phyloP scores from a whole-genome alignment of 1,140 invertebrate species.

The Leptinotarsa texana region DNA sequence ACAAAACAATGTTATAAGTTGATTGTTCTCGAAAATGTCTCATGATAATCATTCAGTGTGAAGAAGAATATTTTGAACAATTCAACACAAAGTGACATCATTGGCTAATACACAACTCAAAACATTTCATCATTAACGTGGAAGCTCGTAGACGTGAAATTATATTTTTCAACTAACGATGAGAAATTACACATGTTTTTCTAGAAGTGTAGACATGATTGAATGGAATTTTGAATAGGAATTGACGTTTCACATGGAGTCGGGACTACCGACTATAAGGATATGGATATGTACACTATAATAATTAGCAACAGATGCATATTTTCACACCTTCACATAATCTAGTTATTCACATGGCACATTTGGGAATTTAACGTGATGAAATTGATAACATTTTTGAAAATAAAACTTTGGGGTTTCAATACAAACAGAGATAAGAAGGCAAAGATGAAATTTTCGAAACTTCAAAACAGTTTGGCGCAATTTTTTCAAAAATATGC shows the following conservation, averaged over 20 bases:
- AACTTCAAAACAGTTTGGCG: not conserved
- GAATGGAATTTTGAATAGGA: constrained; percentile 26
- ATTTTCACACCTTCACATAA: constrained; percentile 17
- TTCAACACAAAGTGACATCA: constrained; percentile 9
- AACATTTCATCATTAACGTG: constrained; percentile 27
- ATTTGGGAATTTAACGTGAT: not conserved
- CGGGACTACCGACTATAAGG: constrained; percentile 10
- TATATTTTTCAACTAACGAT: not conserved
- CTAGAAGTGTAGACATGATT: not conserved
- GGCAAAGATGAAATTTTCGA: constrained; percentile 18
- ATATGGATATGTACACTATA: constrained; percentile 41
- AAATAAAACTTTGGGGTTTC: constrained; percentile 14
- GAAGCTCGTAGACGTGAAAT: constrained; percentile 33
- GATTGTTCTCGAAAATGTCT: constrained; percentile 28
- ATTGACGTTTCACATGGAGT: constrained; percentile 29
- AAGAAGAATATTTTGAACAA: constrained; percentile 7
- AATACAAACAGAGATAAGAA: not conserved
- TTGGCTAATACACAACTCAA: constrained; percentile 29
- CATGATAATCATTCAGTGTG: not conserved
- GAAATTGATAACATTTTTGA: not conserved
- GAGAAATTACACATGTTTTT: not conserved
- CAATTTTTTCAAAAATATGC: constrained; percentile 30
- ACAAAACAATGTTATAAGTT: constrained; percentile 32
- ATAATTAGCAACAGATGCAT: constrained; percentile 1
- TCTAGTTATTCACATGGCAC: constrained; percentile 16